Percentiles rank a stretch among this genome's conserved stretches.
These are phyloP conservation scores for Rhingia campestris DNA, from an alignment of 2,888 invertebrate species.

Conservation along the genomic window DNA sequence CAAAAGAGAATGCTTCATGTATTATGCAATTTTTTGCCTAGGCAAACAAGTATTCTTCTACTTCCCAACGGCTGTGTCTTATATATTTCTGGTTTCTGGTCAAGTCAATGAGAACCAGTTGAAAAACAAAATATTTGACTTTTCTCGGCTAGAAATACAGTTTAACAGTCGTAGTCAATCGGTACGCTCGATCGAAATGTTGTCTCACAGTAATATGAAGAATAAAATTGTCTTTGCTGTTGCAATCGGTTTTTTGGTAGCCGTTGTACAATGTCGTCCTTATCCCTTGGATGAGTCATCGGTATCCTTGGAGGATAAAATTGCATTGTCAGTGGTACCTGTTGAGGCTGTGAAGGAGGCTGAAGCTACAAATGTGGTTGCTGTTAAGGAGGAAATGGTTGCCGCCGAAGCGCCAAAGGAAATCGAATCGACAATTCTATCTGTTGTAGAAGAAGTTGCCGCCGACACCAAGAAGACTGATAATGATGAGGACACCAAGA, in stretches of 20 bases:
- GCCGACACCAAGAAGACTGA: slow-evolving; percentile 1
- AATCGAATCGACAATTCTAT: slow-evolving; percentile 42
- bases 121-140: slow-evolving; percentile 73
- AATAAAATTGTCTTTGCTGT: slow-evolving; percentile 70
- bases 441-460: slow-evolving; percentile 33
- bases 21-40: slow-evolving; percentile 74
- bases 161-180: slow-evolving; percentile 72
- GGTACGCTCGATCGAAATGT: slow-evolving; percentile 72
- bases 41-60: slow-evolving; percentile 74
- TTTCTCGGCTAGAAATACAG: slow-evolving; percentile 68
- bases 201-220: slow-evolving; percentile 62
- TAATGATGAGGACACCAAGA: slow-evolving; percentile 12
- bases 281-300: slow-evolving; percentile 33
- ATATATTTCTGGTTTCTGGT: slow-evolving; percentile 73
- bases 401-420: slow-evolving; percentile 10
- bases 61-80: slow-evolving; percentile 69
- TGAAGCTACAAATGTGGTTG: neutral
- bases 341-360: neutral
- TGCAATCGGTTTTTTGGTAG: slow-evolving; percentile 63
- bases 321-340: slow-evolving; percentile 2
- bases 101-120: slow-evolving; percentile 74
- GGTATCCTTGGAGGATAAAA: slow-evolving; percentile 30
- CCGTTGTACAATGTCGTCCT: slow-evolving; percentile 66
- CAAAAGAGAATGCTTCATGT: slow-evolving; percentile 74
- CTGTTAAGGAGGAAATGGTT: neutral